A percentile compares a stretch with the other conserved stretches of the same genome.
Conservation (phyloP, 2,797 vertebrate genomes). For the Setipinna tenuifilis region DNA sequence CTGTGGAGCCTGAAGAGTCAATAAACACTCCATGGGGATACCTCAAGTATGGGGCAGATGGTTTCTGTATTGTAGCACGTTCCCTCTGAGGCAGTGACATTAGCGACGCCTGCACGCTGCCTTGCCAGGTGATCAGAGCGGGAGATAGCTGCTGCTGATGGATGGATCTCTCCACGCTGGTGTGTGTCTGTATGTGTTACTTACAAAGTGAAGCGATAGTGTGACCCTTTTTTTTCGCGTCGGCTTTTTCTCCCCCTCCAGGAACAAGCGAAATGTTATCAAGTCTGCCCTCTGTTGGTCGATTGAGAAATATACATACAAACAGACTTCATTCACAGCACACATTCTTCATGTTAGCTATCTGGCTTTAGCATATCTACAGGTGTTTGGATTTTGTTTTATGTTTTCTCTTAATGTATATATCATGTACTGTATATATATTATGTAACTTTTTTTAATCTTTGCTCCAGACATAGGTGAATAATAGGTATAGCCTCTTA, state of each 20-base stretch:
- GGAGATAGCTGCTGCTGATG: not conserved
- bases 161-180: not conserved
- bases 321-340: not conserved
- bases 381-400: no score
- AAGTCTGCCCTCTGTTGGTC: slow-evolving; percentile 72
- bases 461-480: no score
- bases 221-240: not conserved
- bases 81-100: slow-evolving; percentile 15
- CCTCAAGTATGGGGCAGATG: slow-evolving; percentile 13
- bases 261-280: slow-evolving; percentile 33
- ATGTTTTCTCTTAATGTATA: no score
- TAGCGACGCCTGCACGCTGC: not conserved
- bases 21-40: not conserved
- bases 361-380: not conserved
- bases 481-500: no score
- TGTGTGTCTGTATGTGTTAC: not conserved
- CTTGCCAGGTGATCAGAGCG: not conserved
- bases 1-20: slow-evolving; percentile 2
- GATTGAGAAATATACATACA: not conserved
- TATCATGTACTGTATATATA: no score
- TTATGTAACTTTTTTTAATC: no score
- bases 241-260: not conserved
- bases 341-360: not conserved
- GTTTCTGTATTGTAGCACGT: slow-evolving; percentile 11
- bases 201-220: not conserved